Conservation (phyloP, 2,797 vertebrate species). For the Falco berigora region DNA sequence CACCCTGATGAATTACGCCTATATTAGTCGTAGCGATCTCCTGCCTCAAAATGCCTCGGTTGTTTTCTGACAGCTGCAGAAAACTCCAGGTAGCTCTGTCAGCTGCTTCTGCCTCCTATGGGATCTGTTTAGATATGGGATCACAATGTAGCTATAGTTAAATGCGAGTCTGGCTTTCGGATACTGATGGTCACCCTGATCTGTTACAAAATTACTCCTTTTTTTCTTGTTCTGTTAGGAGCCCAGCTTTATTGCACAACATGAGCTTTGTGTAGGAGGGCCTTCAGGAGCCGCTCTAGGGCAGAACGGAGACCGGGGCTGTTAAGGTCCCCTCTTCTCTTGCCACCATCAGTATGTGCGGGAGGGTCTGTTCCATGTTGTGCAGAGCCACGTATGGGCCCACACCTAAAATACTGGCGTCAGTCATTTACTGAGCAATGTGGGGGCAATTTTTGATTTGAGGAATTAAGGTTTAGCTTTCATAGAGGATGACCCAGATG, state of each 20-base stretch:
- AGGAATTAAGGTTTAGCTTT: background rate
- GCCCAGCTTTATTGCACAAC: background rate
- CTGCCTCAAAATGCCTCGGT: background rate
- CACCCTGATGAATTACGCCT: background rate
- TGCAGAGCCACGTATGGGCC: background rate
- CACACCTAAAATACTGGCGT: background rate
- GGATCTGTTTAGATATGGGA: background rate
- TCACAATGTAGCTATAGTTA: background rate
- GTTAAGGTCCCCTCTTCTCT: background rate
- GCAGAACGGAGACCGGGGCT: background rate
- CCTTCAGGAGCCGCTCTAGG: background rate
- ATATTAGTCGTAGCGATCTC: background rate
- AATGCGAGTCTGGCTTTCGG: background rate
- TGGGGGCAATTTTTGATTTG: background rate
- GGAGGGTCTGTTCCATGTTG: background rate
- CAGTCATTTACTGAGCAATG: background rate
- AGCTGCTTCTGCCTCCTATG: background rate
- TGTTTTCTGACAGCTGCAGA: background rate
- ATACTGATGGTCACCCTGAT: background rate
- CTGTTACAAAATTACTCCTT: background rate
- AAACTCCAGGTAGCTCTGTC: background rate
- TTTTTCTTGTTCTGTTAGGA: background rate
- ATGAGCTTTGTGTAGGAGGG: background rate
- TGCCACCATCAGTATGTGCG: background rate
- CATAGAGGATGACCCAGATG: background rate